Evolutionary conservation across 2,888 invertebrate genomes (phyloP).

Genomic region (Bombylius major): DNA sequence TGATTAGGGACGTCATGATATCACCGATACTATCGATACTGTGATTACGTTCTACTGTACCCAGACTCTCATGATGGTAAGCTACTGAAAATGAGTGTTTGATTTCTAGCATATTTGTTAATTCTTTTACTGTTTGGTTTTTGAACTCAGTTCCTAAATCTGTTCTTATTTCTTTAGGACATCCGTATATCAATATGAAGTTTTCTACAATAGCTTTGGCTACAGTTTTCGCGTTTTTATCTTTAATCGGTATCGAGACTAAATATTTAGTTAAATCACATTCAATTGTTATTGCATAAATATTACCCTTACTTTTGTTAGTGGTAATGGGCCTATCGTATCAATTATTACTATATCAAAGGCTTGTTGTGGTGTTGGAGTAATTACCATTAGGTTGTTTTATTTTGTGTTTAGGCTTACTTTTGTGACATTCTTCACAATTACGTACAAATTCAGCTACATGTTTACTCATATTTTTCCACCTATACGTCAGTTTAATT

Average conservation of each 20-base stretch:
- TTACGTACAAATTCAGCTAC: constrained; percentile 1
- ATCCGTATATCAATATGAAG: constrained; percentile 8
- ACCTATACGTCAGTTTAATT: not conserved
- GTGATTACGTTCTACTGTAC: constrained; percentile 8
- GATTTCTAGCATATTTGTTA: constrained; percentile 3
- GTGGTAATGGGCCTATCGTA: constrained; percentile 3
- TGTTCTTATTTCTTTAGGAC: constrained; percentile 1
- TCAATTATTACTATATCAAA: constrained; percentile 7
- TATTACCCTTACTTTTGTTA: not conserved
- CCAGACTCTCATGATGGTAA: constrained; percentile 5
- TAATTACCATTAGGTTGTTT: not conserved
- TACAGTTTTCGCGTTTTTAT: constrained; percentile 5
- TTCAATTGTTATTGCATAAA: constrained; percentile 6
- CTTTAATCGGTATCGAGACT: not conserved
- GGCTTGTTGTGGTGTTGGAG: constrained; percentile 2
- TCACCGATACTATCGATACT: no score
- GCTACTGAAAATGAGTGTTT: constrained; percentile 2
- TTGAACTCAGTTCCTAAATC: constrained; percentile 7
- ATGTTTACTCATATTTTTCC: not conserved
- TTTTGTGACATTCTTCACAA: constrained; percentile 4
- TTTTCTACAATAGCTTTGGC: constrained; percentile 10
- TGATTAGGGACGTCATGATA: no score
- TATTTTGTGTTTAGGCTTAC: not conserved
- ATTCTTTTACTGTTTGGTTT: constrained; percentile 4
- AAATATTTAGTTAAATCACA: constrained; percentile 9